Evolutionary conservation across 2,797 vertebrate genomes (phyloP).

Genomic region (Prunella strophiata): DNA sequence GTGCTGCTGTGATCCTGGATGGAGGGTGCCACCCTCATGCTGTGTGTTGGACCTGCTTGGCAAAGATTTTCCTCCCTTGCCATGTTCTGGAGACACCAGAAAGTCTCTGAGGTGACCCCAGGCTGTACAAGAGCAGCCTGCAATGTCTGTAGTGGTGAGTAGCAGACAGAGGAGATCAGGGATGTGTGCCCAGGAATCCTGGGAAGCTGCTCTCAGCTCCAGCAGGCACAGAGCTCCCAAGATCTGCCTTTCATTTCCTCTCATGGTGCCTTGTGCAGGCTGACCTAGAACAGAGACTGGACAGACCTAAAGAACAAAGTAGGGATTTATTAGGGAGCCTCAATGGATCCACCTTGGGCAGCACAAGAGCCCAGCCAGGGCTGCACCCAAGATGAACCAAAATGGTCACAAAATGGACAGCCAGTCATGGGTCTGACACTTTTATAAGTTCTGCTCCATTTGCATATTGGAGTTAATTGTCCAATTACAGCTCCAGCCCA

Average conservation of each 20-base stretch:
- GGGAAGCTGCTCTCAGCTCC: background rate
- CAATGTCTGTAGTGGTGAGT: background rate
- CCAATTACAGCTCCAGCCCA: rapidly evolving
- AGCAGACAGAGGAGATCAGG: background rate
- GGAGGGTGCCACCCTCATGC: background rate
- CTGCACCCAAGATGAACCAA: no score
- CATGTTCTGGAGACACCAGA: rapidly evolving
- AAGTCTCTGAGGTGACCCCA: background rate
- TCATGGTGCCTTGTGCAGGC: background rate
- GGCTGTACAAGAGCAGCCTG: background rate
- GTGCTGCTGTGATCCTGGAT: background rate
- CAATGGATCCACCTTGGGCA: no score
- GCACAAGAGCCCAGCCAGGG: no score
- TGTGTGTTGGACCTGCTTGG: background rate
- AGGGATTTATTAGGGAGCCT: no score
- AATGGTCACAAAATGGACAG: no score
- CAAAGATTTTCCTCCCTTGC: background rate
- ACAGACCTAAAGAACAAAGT: no score
- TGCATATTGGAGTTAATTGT: background rate
- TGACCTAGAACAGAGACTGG: no score
- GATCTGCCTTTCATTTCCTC: background rate
- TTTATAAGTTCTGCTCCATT: background rate
- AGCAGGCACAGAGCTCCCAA: background rate
- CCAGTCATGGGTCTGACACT: rapidly evolving
- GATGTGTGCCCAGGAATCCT: background rate